Evolutionary conservation across 2,888 invertebrate genomes (phyloP), one percentile per base, ranked within the genome.

Genomic region (Scaptomyza reducta): DNA sequence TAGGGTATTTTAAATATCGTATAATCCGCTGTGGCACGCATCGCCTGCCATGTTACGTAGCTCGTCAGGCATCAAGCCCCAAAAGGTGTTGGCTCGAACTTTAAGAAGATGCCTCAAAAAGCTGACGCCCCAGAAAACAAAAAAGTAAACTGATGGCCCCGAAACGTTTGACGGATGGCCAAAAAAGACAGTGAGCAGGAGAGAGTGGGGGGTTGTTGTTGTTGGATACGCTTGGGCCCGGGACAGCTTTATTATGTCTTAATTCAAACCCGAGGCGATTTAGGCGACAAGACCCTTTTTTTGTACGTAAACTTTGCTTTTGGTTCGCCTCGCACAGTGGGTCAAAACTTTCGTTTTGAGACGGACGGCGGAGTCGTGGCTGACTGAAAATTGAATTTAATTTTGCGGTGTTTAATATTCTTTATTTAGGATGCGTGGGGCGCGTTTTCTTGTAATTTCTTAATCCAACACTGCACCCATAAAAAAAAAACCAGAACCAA

Each of bases 201-300:
- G 14, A 10, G 1, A 10, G 42, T 6, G 42, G 14, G 31, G 1
- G n/a, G 6, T 13, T 3, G 14, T 0, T 2, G 42, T 46, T 45
- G 45, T 61, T 31, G 31, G 31, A 55, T 47, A 47, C 57, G 44
- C 64, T 29, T 40, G n/a, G 25, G 29, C 47, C 44, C 45, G 70
- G 67, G 67, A 88, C 87, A 87, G 77, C 77, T 89, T 85, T 89
- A 89, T 88, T 88, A 88, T 89, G 87, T 88, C 87, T 89, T 88
- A 89, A 88, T 88, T 89, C 79, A 70, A 70, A 58, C 74, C 71
- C 47, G 66, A 58, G 67, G 77, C 84, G 86, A 85, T 72, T 87
- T 79, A 78, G 70, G 73, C 77, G 70, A 76, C 76, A 70, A 40
- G 70, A 65, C 35, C 65, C 65, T 42, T 64, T 29, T 10, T 33